These are phyloP conservation scores for Benthosema pterotum DNA, from an alignment of 2,797 vertebrate species.

Conservation along the genomic window DNA sequence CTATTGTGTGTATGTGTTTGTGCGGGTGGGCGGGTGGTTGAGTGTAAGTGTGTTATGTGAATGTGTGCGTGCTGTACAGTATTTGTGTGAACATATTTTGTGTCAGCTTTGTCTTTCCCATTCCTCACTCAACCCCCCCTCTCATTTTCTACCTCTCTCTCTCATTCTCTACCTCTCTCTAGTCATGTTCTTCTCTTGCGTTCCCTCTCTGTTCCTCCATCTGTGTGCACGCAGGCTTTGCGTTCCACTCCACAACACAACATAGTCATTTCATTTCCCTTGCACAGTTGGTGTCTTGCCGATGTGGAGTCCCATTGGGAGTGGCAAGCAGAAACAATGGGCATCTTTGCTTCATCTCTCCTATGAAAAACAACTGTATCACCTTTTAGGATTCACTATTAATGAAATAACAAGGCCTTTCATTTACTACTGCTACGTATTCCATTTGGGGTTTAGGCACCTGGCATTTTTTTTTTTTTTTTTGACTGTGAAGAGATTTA, in stretches of 20 bases:
- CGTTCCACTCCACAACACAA: constrained; percentile 72
- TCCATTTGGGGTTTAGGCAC: background rate
- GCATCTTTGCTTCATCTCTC: constrained; percentile 43
- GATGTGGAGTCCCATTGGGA: constrained; percentile 63
- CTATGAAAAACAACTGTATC: constrained; percentile 1
- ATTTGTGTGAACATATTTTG: constrained; percentile 32
- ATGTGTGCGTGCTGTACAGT: background rate
- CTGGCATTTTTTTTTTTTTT: constrained; percentile 2
- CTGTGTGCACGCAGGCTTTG: constrained; percentile 61
- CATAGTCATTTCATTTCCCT: constrained; percentile 69
- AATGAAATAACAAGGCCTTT: background rate
- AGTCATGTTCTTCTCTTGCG: background rate
- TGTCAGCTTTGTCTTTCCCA: constrained; percentile 47
- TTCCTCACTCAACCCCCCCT: constrained; percentile 18
- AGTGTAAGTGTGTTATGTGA: background rate
- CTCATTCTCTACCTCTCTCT: background rate
- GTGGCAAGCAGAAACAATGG: constrained; percentile 55
- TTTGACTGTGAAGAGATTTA: background rate
- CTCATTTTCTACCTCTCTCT: background rate
- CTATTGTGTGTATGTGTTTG: constrained; percentile 50
- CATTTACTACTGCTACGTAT: too few species aligned
- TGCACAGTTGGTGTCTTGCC: constrained; percentile 62
- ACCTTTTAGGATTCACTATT: background rate
- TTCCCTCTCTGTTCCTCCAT: constrained; percentile 56
- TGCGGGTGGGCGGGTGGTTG: background rate